Percentiles rank a stretch among this genome's conserved stretches.
phyloP scores from a whole-genome alignment of 2,888 invertebrate genomes.

The Drosophila fungiperda region DNA sequence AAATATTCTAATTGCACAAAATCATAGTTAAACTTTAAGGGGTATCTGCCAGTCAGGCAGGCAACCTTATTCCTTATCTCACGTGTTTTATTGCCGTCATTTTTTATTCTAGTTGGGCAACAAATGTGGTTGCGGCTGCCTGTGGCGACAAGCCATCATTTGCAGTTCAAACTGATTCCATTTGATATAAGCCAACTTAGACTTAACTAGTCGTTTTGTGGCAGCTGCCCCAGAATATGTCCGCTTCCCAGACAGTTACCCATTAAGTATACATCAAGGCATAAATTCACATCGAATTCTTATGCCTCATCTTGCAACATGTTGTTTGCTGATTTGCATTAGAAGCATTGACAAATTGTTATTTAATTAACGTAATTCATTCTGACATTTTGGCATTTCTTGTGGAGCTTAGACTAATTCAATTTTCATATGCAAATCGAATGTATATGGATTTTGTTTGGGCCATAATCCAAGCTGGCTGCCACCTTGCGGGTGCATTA shows the following conservation, averaged over 20 bases:
- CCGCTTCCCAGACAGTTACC: too few relatives aligned
- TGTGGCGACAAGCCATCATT: slow-evolving; percentile 3
- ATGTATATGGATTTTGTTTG: slow-evolving; percentile 8
- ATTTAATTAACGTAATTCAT: slow-evolving; percentile 25
- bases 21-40: background rate
- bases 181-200: background rate
- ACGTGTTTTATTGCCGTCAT: background rate
- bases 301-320: background rate
- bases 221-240: background rate
- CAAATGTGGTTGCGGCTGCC: background rate
- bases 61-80: background rate
- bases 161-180: slow-evolving; percentile 3
- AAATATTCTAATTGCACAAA: background rate
- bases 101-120: slow-evolving; percentile 1
- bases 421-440: slow-evolving; percentile 25
- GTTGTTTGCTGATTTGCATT: background rate
- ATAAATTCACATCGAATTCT: background rate
- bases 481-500: slow-evolving; percentile 13
- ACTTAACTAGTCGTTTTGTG: background rate
- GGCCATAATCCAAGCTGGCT: slow-evolving; percentile 13
- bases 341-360: background rate
- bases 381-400: background rate
- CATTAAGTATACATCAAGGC: background rate
- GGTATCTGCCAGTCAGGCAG: background rate
- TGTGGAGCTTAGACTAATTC: background rate